Evolutionary conservation across 2,797 vertebrate species (phyloP).

Genomic region (Parauchenoglanis ngamensis): DNA sequence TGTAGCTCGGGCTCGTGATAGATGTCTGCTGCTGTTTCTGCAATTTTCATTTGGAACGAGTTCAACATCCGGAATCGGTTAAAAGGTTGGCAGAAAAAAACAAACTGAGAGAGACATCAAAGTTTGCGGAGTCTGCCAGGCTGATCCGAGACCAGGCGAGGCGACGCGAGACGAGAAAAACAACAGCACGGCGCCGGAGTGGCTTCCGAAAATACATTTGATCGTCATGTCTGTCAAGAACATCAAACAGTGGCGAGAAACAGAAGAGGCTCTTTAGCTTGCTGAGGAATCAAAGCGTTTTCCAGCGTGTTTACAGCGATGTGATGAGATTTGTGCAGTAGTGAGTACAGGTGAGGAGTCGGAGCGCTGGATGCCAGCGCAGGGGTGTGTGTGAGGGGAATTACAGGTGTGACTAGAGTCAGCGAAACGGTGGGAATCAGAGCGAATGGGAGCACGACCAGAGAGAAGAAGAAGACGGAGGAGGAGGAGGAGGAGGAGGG

Average conservation of each 20-base stretch:
- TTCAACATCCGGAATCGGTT: slow-evolving; percentile 55
- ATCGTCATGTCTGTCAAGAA: neutral
- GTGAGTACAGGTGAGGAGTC: neutral
- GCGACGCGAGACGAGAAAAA: neutral
- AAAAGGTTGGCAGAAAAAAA: neutral
- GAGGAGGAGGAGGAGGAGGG: no score
- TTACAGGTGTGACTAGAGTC: neutral
- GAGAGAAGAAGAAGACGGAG: neutral
- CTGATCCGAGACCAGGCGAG: neutral
- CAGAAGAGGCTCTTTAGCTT: neutral
- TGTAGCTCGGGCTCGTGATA: slow-evolving; percentile 64
- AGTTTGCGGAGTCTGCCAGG: neutral
- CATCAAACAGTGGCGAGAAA: no score
- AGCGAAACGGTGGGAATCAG: neutral
- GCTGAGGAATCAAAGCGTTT: neutral
- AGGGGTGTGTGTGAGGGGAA: neutral
- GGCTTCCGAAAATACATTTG: neutral
- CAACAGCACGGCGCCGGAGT: neutral
- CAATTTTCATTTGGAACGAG: slow-evolving; percentile 75
- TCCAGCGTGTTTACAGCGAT: neutral
- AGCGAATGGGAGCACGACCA: neutral
- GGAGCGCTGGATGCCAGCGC: neutral
- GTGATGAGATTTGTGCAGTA: neutral
- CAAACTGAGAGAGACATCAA: neutral
- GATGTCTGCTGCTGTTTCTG: slow-evolving; percentile 68